Evolutionary conservation across 2,797 vertebrate genomes (phyloP), one percentile per base, ranked within the genome.

Genomic region (Mallotus villosus): DNA sequence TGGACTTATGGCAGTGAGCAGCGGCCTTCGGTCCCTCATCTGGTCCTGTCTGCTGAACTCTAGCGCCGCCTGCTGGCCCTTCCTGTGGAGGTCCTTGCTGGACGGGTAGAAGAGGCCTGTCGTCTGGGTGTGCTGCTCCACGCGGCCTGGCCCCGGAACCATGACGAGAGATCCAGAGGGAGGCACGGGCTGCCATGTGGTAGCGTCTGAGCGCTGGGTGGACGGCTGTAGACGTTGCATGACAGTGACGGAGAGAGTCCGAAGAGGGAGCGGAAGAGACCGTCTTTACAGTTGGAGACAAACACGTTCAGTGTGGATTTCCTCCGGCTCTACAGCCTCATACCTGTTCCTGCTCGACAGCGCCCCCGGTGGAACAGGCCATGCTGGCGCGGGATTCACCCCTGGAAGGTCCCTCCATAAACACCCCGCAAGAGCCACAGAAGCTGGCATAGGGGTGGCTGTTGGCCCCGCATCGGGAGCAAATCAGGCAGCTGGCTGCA

Each of bases 21-120:
- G 87, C 0, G 94, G 94, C 19, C 86, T 92, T 21, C 77, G 93
- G 78, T 92, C 91, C 57, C 89, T 94, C 85, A 81, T 91, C 37
- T 85, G 88, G 80, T 92, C 92, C 83, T 91, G 81, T 53, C 85
- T 92, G 85, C 86, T 88, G 72, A 88, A 84, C 64, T 91, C 88
- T 60, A 81, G 87, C 55, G 73, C 72, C 53, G 83, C 81, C 79
- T 95, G 92, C 76, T 93, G 85, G 59, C 93, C 85, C 78, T 88
- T 93, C 78, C 83, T 94, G 65, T 93, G 92, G 63, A 98, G 74
- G 19, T 89, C 78, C 51, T 88, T 92, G 85, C 90, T 82, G 63
- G 95, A 97, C 62, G 96, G 97, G 84, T 94, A 98, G 89, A 95
- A 97, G 29, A 98, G 91, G 69, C 96, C 96, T 5, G 87, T 67